Evolutionary conservation across 2,113 vertebrate species (phyloP), one percentile per base, ranked within the genome.

Genomic region (Tor tambroides): DNA sequence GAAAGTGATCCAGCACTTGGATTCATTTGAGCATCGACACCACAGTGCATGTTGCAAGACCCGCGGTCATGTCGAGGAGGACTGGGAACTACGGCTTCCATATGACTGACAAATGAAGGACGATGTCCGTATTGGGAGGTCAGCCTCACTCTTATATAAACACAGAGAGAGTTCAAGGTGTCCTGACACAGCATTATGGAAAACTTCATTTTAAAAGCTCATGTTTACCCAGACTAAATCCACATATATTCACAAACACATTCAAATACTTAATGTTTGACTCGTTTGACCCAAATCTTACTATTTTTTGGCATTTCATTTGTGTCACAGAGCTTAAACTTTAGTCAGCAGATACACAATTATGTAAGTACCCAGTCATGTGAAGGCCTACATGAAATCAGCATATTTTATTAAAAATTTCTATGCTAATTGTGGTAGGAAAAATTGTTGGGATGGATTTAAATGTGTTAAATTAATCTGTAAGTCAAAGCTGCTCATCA

Each of bases 191-290:
- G 6, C 35, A 28, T 46, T 19, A 43, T 43, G 41, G 21, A 17
- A 46, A 82, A 46, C 2, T 8, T 11, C 2, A 38, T n/a, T 28
- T 10, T 46, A 41, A 38, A 81, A 65, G 23, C 35, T 9, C 51
- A 26, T 61, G 54, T 80, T 80, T 80, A 32, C 32, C 54, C 19
- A n/a, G 32, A 49, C 72, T 65, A 19, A 56, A 14, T 77, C 43
- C 12, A 77, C 43, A 76, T 79, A 75, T 10, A 59, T 28, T 72
- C 46, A 30, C 77, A 81, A 69, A 86, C 46, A 86, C 11, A 11
- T 35, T 32, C 9, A 56, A 74, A 83, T 63, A 77, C 1, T 56
- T 63, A 46, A 65, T 81, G 56, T 43, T 81, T 81, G 59, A 65
- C 35, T 26, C 17, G 35, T 38, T 46, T 65, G 59, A 46, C 80